Evolutionary conservation across 2,797 vertebrate species (phyloP).

Genomic region (Paedocypris micromegethes): DNA sequence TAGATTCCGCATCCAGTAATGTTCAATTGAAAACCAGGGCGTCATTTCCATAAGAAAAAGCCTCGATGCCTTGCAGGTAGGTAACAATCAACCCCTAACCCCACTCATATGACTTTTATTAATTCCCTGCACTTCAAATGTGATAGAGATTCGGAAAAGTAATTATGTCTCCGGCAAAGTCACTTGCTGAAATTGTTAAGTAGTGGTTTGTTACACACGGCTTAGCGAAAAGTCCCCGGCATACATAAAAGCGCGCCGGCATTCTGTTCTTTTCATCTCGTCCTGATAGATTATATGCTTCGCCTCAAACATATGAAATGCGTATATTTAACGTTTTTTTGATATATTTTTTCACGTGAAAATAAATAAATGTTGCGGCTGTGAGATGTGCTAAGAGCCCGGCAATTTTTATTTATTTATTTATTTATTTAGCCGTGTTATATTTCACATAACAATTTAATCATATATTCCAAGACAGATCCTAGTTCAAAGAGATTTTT

Average conservation of each 20-base stretch:
- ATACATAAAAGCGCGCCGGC: constrained; percentile 71
- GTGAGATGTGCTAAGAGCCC: constrained; percentile 33
- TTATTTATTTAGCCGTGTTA: constrained; percentile 41
- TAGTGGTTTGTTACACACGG: constrained; percentile 73
- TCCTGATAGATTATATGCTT: constrained; percentile 72
- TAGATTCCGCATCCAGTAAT: constrained; percentile 45
- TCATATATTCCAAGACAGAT: constrained; percentile 66
- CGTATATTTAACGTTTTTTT: constrained; percentile 35
- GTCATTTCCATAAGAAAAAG: constrained; percentile 64
- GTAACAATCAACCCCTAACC: constrained; percentile 29
- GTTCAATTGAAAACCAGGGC: constrained; percentile 50
- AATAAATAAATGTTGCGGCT: too few relatives aligned
- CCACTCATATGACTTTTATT: constrained; percentile 59
- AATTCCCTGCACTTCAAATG: constrained; percentile 64
- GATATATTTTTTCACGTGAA: constrained; percentile 60
- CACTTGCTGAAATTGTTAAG: constrained; percentile 69
- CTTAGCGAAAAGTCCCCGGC: constrained; percentile 57
- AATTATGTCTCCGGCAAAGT: constrained; percentile 67
- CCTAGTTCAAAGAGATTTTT: constrained; percentile 72
- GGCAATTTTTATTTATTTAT: constrained; percentile 58
- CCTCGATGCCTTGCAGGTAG: constrained; percentile 41
- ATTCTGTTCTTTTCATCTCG: constrained; percentile 67
- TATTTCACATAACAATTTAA: constrained; percentile 62
- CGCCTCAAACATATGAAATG: constrained; percentile 52
- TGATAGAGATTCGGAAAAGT: constrained; percentile 59